Conservation (phyloP, 2,113 vertebrate genomes). For the Archocentrus centrarchus region DNA sequence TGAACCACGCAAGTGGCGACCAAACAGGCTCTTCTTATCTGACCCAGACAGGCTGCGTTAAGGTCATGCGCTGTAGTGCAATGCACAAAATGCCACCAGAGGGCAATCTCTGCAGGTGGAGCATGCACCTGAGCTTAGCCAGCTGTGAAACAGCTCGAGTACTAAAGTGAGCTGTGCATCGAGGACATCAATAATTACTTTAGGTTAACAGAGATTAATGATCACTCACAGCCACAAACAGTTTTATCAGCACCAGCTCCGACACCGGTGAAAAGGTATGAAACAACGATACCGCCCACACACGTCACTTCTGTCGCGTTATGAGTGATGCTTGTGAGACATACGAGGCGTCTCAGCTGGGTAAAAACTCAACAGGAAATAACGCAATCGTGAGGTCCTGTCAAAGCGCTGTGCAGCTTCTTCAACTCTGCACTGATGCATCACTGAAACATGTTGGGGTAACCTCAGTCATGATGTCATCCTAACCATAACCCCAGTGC, state of each 20-base stretch:
- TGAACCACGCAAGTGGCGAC: background rate
- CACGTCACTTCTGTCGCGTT: background rate
- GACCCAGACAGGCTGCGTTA: background rate
- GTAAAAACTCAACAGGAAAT: background rate
- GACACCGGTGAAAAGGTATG: background rate
- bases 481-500: background rate
- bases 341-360: background rate
- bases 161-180: accelerated
- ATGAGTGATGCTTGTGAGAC: background rate
- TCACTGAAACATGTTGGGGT: background rate
- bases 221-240: background rate
- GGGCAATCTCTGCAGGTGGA: background rate
- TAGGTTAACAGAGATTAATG: background rate
- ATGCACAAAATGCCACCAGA: background rate
- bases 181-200: background rate
- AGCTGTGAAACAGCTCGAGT: background rate
- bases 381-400: background rate
- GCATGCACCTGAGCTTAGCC: background rate
- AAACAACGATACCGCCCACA: background rate
- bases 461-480: background rate
- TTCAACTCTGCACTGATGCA: background rate
- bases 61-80: accelerated
- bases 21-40: background rate
- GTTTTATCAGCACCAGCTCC: background rate
- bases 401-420: background rate